Base-by-base conservation (phyloP, 2,113 vertebrate species). In the Misgurnus anguillicaudatus region DNA sequence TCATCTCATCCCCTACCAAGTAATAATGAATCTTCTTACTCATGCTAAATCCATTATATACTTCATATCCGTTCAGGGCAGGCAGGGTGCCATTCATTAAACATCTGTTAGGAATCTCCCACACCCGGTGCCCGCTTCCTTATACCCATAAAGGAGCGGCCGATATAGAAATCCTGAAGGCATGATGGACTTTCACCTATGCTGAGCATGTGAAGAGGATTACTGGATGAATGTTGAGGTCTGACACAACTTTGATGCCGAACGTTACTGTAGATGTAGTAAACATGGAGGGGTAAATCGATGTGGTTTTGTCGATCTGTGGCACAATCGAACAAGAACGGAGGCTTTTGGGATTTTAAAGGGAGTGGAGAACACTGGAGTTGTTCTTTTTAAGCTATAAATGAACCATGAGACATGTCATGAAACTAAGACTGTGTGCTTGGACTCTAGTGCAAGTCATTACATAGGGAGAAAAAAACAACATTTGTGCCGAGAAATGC, bases 51-150 rank as follows among this genome's bases (percentile, higher is more conserved):
- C 65, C 24, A 79, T 86, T 85, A 81, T 73, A 72, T 83, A 24
- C 70, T 81, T 75, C 47, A 51, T 70, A 81, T 80, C 77, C 73
- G 69, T 70, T 61, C 53, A 64, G 66, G 21, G 16, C 66, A 62
- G 79, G 47, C 79, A 83, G 77, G 68, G 13, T 65, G 75, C 77
- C 81, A 71, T 84, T 86, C 83, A 86, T 85, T 85, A 84, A 81
- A 80, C 68, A 79, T 85, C 78, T 82, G 69, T 55, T 64, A 75
- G 79, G 42, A 75, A 36, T 71, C 60, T 71, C 60, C 64, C 47
- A 57, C 64, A 19, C 16, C 74, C 17, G 39, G n/a, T 42, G 38
- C 14, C 61, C 3, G 10, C 36, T 60, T 67, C 62, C 53, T 9
- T 45, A 61, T 47, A 16, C 48, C 65, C 75, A 65, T 74, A 68